Base-by-base conservation (phyloP, 1,140 invertebrate species). In the Drosophila rufa region DNA sequence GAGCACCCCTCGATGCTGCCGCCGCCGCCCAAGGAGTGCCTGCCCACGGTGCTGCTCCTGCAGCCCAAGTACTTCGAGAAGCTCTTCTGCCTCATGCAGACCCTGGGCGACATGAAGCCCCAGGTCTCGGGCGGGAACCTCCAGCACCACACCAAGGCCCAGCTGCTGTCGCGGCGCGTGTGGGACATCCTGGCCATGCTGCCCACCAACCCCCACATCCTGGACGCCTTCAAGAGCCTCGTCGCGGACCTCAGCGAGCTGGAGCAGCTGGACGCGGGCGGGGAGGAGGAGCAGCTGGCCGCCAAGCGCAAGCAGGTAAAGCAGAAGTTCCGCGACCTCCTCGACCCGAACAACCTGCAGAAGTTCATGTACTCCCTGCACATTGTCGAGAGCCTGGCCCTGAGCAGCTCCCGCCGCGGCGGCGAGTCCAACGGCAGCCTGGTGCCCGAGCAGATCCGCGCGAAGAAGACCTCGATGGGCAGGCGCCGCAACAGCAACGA, bases 361-460 rank as follows among this genome's bases (percentile, higher is more conserved):
- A 98, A 98, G 91, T 94, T 99, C 47, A 98, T 99, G 97, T 99
- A 99, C 92, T 98, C 97, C 1, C 92, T 99, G 45, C 98, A 98
- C 89, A 98, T 99, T 60, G 96, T 99, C 2, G 98, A 98, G 61
- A 95, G 95, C 68, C 61, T 92, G 17, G 85, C 91, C 0, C 22
- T 92, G 3, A 92, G 74, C 33, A 91, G 89, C 47, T 74, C 67
- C 33, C 27, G 68, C 5, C 78, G 77, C 0, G 64, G 77, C 0
- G 61, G 76, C 1, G 69, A 84, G 12, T 71, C 79, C 47, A 92
- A 92, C 48, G 84, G 91, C 7, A 89, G 70, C 50, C 47, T 87
- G 22, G 42, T 36, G 17, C 30, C 55, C 22, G 91, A 92, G 17
- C 84, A 91, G n/a, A 62, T 78, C 25, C 70, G 81, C 5, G 15